Conservation (phyloP, 2,888 invertebrate genomes). For the Cryptops parisi region DNA sequence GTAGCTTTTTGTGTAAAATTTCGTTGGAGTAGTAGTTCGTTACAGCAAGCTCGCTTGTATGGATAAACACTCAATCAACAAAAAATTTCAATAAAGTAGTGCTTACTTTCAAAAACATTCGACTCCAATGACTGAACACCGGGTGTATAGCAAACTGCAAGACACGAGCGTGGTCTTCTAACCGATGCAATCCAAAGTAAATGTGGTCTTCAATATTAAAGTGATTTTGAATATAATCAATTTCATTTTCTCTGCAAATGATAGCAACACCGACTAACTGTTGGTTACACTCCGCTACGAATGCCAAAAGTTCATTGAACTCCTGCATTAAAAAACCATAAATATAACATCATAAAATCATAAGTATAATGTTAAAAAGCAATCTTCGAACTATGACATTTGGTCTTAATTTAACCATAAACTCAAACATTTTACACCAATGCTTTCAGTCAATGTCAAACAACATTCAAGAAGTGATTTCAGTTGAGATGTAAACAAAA, state of each 20-base stretch:
- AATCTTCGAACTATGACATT: neutral
- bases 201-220: conserved; percentile 6
- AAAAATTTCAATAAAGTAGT: too few species aligned
- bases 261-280: conserved; percentile 6
- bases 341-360: too few species aligned
- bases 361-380: neutral
- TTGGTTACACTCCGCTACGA: conserved; percentile 1
- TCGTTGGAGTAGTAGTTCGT: too few species aligned
- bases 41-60: too few species aligned
- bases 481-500: too few species aligned
- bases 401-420: too few species aligned
- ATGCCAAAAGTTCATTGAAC: neutral
- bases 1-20: too few species aligned
- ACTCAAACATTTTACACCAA: too few species aligned
- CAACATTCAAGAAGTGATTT: too few species aligned
- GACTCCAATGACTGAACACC: neutral
- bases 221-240: conserved; percentile 5
- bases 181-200: conserved; percentile 8
- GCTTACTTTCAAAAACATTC: conserved; percentile 1
- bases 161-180: conserved; percentile 2
- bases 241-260: neutral
- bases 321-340: too few species aligned
- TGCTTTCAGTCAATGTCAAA: too few species aligned
- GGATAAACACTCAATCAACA: too few species aligned
- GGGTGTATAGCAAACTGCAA: conserved; percentile 4